phyloP scores from a whole-genome alignment of 2,797 vertebrate species.

The Oryzias dopingdopingensis region DNA sequence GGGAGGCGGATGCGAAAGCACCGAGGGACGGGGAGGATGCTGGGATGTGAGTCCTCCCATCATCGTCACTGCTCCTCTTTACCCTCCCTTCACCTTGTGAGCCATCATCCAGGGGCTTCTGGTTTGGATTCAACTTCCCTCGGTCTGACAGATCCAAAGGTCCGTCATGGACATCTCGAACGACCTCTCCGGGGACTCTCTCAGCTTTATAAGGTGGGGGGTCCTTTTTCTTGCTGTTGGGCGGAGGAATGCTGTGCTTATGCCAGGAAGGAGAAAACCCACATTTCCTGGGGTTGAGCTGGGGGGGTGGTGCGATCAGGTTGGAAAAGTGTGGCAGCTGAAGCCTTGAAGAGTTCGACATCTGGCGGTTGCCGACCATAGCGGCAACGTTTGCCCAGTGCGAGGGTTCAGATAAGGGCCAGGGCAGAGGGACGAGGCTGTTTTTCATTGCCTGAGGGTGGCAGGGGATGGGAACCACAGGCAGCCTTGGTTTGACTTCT shows the following conservation, averaged over 20 bases:
- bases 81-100: slow-evolving; percentile 7
- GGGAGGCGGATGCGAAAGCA: slow-evolving; percentile 23
- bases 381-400: slow-evolving; percentile 60
- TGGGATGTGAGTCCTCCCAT: slow-evolving; percentile 12
- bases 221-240: slow-evolving; percentile 30
- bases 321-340: slow-evolving; percentile 46
- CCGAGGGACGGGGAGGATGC: slow-evolving; percentile 29
- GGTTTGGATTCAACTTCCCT: slow-evolving; percentile 57
- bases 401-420: slow-evolving; percentile 61
- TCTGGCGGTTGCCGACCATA: slow-evolving; percentile 13
- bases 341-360: slow-evolving; percentile 31
- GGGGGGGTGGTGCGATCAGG: slow-evolving; percentile 35
- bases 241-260: slow-evolving; percentile 18
- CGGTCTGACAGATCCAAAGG: slow-evolving; percentile 78
- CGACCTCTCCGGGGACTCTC: slow-evolving; percentile 44
- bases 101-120: slow-evolving; percentile 2
- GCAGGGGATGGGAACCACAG: slow-evolving; percentile 65
- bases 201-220: slow-evolving; percentile 14
- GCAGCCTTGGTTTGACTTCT: slow-evolving; percentile 50
- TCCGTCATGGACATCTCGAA: slow-evolving; percentile 49
- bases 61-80: slow-evolving; percentile 32
- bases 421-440: slow-evolving; percentile 44
- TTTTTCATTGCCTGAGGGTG: slow-evolving; percentile 70
- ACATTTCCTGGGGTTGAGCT: slow-evolving; percentile 24
- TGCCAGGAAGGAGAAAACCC: slow-evolving; percentile 33